Conservation (phyloP, 2,797 vertebrate species). For the Amblyraja radiata region DNA sequence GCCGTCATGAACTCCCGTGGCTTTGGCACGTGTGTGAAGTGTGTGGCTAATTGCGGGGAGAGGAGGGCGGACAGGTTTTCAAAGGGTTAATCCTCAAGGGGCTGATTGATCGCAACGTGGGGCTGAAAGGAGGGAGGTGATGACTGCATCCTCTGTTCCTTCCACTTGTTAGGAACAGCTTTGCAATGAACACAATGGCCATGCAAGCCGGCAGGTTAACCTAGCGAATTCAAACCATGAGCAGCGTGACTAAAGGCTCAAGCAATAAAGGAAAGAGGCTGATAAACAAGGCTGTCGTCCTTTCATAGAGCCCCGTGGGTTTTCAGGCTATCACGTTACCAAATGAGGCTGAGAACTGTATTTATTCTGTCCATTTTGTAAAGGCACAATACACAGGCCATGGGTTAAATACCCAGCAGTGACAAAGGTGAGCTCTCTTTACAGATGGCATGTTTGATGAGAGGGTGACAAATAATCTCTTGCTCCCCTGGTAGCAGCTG, state of each 20-base stretch:
- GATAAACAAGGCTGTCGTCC: neutral
- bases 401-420: neutral
- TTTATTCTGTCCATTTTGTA: neutral
- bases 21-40: neutral
- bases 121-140: neutral
- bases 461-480: neutral
- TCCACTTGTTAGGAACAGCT: neutral
- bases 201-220: neutral
- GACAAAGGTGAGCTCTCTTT: neutral
- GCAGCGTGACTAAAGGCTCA: neutral
- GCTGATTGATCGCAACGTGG: neutral
- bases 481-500: constrained; percentile 32
- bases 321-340: neutral
- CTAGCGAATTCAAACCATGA: neutral
- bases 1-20: neutral
- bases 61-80: neutral
- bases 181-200: constrained; percentile 19
- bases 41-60: neutral
- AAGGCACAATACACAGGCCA: neutral
- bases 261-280: neutral
- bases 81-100: neutral
- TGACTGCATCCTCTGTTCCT: neutral
- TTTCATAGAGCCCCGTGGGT: neutral
- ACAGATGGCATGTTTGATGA: neutral
- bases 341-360: neutral